Conservation (phyloP, 30 jellyfish, hydroid and myxozoan genomes). For the Cassiopea xamachana region DNA sequence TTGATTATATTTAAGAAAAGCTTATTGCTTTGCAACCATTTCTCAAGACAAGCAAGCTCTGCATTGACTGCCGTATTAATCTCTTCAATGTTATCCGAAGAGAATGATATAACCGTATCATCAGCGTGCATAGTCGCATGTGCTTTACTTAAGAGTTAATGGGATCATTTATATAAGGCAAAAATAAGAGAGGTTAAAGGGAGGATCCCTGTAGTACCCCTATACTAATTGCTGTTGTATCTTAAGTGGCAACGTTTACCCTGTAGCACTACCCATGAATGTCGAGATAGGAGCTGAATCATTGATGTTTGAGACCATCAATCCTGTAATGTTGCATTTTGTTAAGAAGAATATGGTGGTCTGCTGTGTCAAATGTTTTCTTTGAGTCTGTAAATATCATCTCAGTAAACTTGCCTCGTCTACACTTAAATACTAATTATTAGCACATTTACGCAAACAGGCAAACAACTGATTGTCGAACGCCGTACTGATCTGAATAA, state of each 20-base stretch:
- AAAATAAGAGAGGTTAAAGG: neutral
- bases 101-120: too few species aligned
- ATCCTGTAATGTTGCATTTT: neutral
- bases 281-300: neutral
- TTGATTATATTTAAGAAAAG: too few species aligned
- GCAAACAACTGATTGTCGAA: neutral
- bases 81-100: too few species aligned
- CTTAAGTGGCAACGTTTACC: neutral
- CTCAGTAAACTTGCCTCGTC: neutral
- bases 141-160: too few species aligned
- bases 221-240: neutral
- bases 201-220: neutral
- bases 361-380: neutral
- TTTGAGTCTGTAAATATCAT: neutral
- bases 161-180: too few species aligned
- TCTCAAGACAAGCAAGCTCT: too few species aligned
- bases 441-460: neutral
- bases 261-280: neutral
- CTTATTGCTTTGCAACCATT: too few species aligned
- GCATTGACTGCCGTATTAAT: too few species aligned
- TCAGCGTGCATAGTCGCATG: too few species aligned
- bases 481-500: neutral
- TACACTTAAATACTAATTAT: neutral
- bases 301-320: neutral
- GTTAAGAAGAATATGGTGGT: neutral